Evolutionary conservation across 2,888 invertebrate species (phyloP).

Genomic region (Agriopis leucophaearia): DNA sequence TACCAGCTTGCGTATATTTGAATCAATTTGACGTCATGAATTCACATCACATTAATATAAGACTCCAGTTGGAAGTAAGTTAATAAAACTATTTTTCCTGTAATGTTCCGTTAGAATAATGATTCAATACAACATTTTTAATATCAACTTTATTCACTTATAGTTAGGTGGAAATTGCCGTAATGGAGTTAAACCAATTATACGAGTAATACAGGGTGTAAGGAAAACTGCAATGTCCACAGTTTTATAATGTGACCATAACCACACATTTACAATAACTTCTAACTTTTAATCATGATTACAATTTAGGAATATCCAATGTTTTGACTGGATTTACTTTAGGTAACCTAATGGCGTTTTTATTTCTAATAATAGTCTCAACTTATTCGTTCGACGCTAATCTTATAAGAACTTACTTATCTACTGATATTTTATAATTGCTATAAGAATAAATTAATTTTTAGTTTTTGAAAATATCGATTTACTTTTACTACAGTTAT

Average conservation of each 20-base stretch:
- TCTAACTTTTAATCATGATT: not conserved
- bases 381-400: too few relatives aligned
- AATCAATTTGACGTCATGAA: constrained; percentile 12
- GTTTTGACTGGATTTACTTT: too few relatives aligned
- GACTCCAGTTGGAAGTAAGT: constrained; percentile 1
- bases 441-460: too few relatives aligned
- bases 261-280: not conserved
- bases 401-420: too few relatives aligned
- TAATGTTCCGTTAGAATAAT: not conserved
- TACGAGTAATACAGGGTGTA: not conserved
- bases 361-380: too few relatives aligned
- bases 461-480: too few relatives aligned
- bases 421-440: too few relatives aligned
- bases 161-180: not conserved
- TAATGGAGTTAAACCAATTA: not conserved
- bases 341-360: too few relatives aligned
- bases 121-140: not conserved
- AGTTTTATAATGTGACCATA: not conserved
- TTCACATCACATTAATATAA: not conserved
- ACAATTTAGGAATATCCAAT: too few relatives aligned
- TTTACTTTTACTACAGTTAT: too few relatives aligned
- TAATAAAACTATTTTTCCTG: not conserved
- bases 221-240: not conserved
- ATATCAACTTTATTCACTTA: not conserved
- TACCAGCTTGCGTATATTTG: not conserved